Evolutionary conservation across 2,113 vertebrate species (phyloP).

Genomic region (Plecturocebus donacophilus): DNA sequence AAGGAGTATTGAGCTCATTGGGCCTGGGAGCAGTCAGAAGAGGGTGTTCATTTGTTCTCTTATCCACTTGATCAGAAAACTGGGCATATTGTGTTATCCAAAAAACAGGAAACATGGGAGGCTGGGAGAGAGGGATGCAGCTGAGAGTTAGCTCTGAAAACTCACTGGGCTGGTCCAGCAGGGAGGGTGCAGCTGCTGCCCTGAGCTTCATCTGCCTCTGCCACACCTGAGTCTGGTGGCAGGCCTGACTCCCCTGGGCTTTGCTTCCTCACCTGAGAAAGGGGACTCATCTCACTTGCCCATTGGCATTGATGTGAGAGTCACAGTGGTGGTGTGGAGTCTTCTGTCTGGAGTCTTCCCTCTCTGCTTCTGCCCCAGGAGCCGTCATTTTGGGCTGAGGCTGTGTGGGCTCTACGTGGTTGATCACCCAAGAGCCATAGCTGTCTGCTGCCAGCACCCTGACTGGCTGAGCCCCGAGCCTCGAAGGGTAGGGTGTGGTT

Average conservation of each 20-base stretch:
- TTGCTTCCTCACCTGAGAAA: background rate
- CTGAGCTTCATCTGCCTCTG: background rate
- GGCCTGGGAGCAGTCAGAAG: background rate
- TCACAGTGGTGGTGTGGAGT: background rate
- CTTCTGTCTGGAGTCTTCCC: background rate
- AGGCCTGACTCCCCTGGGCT: background rate
- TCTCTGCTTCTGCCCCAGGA: background rate
- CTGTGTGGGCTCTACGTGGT: no score
- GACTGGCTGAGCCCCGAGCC: background rate
- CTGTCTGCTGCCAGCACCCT: background rate
- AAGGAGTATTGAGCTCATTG: rapidly evolving
- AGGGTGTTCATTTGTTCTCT: background rate
- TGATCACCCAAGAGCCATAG: background rate
- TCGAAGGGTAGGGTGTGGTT: background rate
- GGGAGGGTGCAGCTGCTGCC: background rate
- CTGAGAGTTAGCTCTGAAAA: background rate
- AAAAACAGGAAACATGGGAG: background rate
- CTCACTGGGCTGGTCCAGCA: background rate
- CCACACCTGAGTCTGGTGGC: rapidly evolving
- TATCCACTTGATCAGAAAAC: background rate
- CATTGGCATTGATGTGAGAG: background rate
- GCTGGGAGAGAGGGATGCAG: background rate
- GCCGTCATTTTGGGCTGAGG: background rate
- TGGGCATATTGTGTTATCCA: background rate
- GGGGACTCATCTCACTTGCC: background rate